Percentiles rank a stretch among this genome's conserved stretches.
Conservation (phyloP, 2,888 invertebrate genomes). For the Pterostichus madidus region DNA sequence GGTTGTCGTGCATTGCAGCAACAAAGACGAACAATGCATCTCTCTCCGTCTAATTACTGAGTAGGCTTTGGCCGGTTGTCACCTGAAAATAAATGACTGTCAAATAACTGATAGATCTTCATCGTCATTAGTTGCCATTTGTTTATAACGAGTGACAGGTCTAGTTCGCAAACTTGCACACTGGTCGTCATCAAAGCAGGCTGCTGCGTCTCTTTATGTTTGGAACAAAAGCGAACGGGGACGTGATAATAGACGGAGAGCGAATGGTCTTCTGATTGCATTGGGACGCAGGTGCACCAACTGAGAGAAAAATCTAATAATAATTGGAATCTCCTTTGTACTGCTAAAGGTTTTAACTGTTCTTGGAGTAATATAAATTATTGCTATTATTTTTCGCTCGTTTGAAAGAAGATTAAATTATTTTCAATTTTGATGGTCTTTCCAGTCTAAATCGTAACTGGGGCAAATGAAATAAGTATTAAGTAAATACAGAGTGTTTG, state of each 20-base stretch:
- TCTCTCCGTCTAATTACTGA: slow-evolving; percentile 43
- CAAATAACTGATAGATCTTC: slow-evolving; percentile 65
- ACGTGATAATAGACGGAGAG: slow-evolving; percentile 8
- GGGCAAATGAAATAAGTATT: no score
- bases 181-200: slow-evolving; percentile 20
- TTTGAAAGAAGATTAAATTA: not conserved
- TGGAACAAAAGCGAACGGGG: slow-evolving; percentile 31
- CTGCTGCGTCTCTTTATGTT: slow-evolving; percentile 33
- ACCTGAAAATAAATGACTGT: slow-evolving; percentile 64
- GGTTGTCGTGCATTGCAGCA: not conserved
- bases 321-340: slow-evolving; percentile 6
- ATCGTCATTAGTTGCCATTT: slow-evolving; percentile 62
- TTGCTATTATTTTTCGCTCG: not conserved
- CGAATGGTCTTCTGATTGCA: not conserved
- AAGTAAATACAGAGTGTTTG: no score
- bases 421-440: no score
- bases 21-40: slow-evolving; percentile 25
- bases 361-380: not conserved
- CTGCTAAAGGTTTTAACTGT: not conserved
- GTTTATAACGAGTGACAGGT: slow-evolving; percentile 60
- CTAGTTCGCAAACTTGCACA: slow-evolving; percentile 40
- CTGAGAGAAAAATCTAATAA: slow-evolving; percentile 24
- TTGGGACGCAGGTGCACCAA: slow-evolving; percentile 22
- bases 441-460: no score
- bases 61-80: slow-evolving; percentile 49